Evolutionary conservation across 2,113 vertebrate genomes (phyloP).

Genomic region (Taxidea taxus): DNA sequence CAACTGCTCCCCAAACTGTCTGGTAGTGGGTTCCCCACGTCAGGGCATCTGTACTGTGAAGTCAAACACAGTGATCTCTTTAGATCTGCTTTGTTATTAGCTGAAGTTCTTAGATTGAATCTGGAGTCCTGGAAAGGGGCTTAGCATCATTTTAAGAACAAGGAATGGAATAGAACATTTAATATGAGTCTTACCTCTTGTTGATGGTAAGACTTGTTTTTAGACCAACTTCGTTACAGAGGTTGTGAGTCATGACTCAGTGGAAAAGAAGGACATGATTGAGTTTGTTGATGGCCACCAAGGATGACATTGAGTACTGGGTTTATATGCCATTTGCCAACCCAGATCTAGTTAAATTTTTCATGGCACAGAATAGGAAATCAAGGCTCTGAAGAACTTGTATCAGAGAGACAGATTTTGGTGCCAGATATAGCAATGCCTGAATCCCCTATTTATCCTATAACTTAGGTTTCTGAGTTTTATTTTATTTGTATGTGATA

Average conservation of each 20-base stretch:
- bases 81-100: not conserved
- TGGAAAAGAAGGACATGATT: not conserved
- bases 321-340: not conserved
- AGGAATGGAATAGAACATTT: not conserved
- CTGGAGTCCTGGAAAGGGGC: not conserved
- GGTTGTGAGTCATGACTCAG: not conserved
- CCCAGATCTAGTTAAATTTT: not conserved
- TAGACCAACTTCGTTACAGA: not conserved
- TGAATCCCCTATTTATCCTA: not conserved
- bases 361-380: not conserved
- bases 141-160: slow-evolving; percentile 1
- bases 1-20: not conserved
- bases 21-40: not conserved
- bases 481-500: not conserved
- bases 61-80: not conserved
- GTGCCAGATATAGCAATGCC: not conserved
- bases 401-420: not conserved
- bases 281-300: not conserved
- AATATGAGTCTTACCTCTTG: not conserved
- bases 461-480: not conserved
- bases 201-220: not conserved
- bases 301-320: too few relatives aligned
- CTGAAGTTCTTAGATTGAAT: not conserved
- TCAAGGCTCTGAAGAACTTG: not conserved
- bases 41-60: not conserved